Conservation (phyloP, 2,797 vertebrate genomes). For the Leptoclinus maculatus region DNA sequence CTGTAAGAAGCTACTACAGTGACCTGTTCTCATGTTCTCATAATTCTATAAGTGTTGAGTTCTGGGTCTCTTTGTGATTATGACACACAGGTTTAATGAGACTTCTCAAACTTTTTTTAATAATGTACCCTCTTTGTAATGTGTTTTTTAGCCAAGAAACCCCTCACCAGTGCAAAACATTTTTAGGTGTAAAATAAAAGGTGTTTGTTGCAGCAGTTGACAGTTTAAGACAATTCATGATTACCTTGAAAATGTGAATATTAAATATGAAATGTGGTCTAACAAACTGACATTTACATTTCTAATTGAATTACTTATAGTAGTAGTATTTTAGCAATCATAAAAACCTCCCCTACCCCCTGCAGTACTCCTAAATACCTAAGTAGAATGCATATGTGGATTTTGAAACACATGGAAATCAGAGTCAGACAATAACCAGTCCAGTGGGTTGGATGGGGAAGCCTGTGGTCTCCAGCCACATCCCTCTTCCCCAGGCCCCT, state of each 20-base stretch:
- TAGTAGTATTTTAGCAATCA: neutral
- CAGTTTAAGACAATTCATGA: neutral
- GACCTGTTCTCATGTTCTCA: conserved; percentile 10
- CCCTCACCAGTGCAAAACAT: neutral
- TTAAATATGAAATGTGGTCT: neutral
- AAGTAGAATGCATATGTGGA: neutral
- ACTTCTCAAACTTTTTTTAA: neutral
- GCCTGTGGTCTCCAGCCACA: neutral
- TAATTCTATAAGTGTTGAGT: neutral
- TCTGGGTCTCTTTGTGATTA: neutral
- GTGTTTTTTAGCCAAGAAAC: neutral
- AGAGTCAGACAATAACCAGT: neutral
- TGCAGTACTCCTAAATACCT: neutral
- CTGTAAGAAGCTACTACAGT: conserved; percentile 10
- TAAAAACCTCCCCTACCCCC: neutral
- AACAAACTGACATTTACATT: neutral
- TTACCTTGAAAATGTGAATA: neutral
- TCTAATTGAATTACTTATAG: neutral
- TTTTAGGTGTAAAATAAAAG: neutral
- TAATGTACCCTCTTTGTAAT: neutral
- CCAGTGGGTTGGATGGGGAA: neutral
- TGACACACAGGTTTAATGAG: neutral
- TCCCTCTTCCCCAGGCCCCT: neutral
- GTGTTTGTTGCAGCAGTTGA: neutral
- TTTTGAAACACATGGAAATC: neutral